These are phyloP conservation scores for Maniola hyperantus DNA, from an alignment of 2,888 invertebrate species.

Conservation along the genomic window DNA sequence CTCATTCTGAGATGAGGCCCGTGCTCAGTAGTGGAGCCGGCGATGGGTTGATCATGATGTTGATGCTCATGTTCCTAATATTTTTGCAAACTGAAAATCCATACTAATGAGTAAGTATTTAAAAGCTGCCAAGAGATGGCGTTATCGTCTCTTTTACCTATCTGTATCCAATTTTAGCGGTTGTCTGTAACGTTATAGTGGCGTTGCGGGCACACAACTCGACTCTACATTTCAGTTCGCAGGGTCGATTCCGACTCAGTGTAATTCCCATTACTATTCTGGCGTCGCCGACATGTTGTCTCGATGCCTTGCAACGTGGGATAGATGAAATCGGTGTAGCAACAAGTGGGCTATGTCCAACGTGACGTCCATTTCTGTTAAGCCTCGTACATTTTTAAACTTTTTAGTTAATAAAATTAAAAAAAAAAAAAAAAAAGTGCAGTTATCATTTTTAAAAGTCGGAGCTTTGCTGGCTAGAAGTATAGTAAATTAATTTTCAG, in stretches of 20 bases:
- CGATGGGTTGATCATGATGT: too few relatives aligned
- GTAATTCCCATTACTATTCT: constrained; percentile 54
- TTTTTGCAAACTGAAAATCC: too few relatives aligned
- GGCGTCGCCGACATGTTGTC: constrained; percentile 52
- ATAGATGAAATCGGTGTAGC: constrained; percentile 71
- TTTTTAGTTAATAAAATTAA: constrained; percentile 31
- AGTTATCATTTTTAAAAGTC: too few relatives aligned
- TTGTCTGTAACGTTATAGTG: neutral
- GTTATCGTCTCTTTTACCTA: constrained; percentile 26
- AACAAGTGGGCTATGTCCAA: constrained; percentile 74
- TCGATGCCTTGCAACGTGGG: constrained; percentile 59
- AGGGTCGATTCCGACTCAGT: constrained; percentile 37
- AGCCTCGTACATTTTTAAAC: constrained; percentile 67
- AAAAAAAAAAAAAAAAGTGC: too few relatives aligned
- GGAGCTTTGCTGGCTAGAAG: too few relatives aligned
- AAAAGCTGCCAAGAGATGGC: constrained; percentile 54
- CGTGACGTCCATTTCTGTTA: constrained; percentile 75
- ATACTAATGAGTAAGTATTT: neutral
- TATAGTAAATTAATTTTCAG: too few relatives aligned
- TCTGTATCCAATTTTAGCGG: constrained; percentile 22
- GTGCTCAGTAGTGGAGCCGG: too few relatives aligned
- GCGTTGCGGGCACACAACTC: constrained; percentile 20
- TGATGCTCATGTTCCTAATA: too few relatives aligned
- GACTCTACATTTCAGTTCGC: neutral
- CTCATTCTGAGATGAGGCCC: too few relatives aligned